phyloP scores from a whole-genome alignment of 2,888 invertebrate species.

The Plemyria rubiginata region DNA sequence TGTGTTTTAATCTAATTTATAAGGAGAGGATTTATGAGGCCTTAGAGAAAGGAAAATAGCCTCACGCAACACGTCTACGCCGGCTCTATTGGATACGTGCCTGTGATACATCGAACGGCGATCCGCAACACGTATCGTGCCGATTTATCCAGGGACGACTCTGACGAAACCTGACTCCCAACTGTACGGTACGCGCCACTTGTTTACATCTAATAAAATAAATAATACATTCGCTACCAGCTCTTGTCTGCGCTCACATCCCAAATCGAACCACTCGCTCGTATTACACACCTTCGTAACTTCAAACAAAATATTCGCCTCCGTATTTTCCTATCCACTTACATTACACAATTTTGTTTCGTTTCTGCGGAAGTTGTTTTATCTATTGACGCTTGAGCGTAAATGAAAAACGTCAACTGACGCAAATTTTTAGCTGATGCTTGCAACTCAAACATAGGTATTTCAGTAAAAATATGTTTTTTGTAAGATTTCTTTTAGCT shows the following conservation, averaged over 20 bases:
- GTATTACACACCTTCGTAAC: constrained; percentile 31
- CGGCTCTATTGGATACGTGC: constrained; percentile 71
- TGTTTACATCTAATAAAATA: constrained; percentile 62
- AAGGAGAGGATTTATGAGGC: constrained; percentile 71
- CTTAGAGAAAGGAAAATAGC: constrained; percentile 63
- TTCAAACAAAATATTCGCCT: constrained; percentile 33
- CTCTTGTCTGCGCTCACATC: constrained; percentile 28
- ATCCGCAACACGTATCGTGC: constrained; percentile 62
- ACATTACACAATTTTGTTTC: constrained; percentile 37
- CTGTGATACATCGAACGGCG: constrained; percentile 63
- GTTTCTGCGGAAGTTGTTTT: constrained; percentile 40
- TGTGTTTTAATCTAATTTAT: constrained; percentile 73
- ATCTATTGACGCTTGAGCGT: constrained; percentile 45
- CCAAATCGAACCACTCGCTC: constrained; percentile 33
- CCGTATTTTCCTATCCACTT: constrained; percentile 30
- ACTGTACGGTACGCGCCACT: constrained; percentile 38
- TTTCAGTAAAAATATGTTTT: not conserved
- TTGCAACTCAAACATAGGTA: not conserved
- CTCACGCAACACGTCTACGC: constrained; percentile 70
- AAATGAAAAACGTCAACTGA: constrained; percentile 69
- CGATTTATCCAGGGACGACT: constrained; percentile 64
- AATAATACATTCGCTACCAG: constrained; percentile 43
- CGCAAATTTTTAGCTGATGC: constrained; percentile 64
- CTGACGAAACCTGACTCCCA: constrained; percentile 50
- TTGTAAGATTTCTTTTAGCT: not conserved